Conservation (phyloP, 2,113 vertebrate genomes). For the Corythoichthys haematopterus region DNA sequence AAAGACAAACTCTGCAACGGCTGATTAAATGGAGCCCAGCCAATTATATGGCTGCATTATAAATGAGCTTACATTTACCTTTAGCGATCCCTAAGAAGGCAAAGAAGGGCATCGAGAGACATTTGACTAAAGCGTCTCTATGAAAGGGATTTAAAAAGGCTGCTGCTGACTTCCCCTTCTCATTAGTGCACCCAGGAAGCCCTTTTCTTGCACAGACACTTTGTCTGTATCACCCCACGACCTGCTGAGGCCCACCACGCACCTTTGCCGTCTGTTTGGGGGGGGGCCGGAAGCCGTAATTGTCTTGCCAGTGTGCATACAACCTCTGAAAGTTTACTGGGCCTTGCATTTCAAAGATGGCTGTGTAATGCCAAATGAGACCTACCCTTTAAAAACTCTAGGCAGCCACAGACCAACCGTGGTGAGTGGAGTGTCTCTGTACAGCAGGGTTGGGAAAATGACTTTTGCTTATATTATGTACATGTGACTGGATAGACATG, state of each 20-base stretch:
- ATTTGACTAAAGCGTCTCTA: constrained; percentile 47
- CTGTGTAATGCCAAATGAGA: constrained; percentile 64
- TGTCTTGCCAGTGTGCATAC: constrained; percentile 25
- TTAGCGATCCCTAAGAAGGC: constrained; percentile 21
- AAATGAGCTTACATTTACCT: constrained; percentile 41
- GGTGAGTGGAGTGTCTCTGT: background rate
- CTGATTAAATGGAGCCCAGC: constrained; percentile 35
- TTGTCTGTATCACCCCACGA: constrained; percentile 28
- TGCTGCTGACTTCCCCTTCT: constrained; percentile 46
- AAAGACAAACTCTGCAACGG: constrained; percentile 7
- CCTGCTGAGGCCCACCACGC: constrained; percentile 13
- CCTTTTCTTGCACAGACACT: constrained; percentile 31
- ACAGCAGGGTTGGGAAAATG: background rate
- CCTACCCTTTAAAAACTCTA: constrained; percentile 38
- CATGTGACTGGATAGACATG: background rate
- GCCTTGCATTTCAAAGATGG: constrained; percentile 51
- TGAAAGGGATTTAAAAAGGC: constrained; percentile 45
- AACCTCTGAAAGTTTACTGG: constrained; percentile 28
- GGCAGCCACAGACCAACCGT: constrained; percentile 26
- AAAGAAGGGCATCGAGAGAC: constrained; percentile 8
- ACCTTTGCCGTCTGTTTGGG: constrained; percentile 34
- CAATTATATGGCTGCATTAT: constrained; percentile 45
- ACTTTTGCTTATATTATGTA: background rate
- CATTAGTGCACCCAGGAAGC: constrained; percentile 43
- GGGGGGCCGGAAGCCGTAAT: constrained; percentile 33